Base-by-base conservation (phyloP, 2,113 vertebrate genomes). In the Gambusia affinis region DNA sequence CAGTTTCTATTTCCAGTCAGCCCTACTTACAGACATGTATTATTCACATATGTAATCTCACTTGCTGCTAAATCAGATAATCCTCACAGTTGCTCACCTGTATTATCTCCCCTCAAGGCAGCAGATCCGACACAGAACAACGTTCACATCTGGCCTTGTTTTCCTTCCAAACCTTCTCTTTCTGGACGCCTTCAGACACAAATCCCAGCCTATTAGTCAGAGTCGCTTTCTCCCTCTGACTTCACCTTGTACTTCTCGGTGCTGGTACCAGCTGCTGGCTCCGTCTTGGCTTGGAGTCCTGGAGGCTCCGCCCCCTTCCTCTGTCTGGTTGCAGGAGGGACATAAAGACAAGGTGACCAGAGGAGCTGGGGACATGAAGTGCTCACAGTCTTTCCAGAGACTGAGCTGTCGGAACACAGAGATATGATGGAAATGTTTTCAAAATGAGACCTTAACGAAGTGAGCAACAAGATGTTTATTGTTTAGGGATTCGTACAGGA, bases 11-110 rank as follows among this genome's bases (percentile, higher is more conserved):
- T 67, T 82, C 60, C 73, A 33, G 61, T 64, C 83, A 73, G 64
- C 44, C 47, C 42, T 30, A 39, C 35, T 31, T 31, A 44, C 44
- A 76, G 69, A 80, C 64, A 72, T 69, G 68, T 63, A 63, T 76
- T 83, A 84, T 89, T 87, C 83, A 70, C 67, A 62, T 61, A 73
- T 61, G 67, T 85, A 85, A 81, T 86, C 85, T 78, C 27, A 68
- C 73, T 64, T 19, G 73, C 72, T 33, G 87, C 72, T 83, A 75
- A 89, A 74, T 80, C 82, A 31, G 81, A 87, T 92, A 87, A 92
- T 90, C 89, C 88, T 81, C 73, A 67, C 73, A 83, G 87, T 81
- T 84, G 88, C 86, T 88, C 85, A 90, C 89, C 89, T 91, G 81
- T 87, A 82, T 85, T 68, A 79, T 87, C 85, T 82, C 84, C 75